These are phyloP conservation scores for Stegodyphus mimosarum DNA, from an alignment of 1,140 invertebrate species.

Conservation along the genomic window DNA sequence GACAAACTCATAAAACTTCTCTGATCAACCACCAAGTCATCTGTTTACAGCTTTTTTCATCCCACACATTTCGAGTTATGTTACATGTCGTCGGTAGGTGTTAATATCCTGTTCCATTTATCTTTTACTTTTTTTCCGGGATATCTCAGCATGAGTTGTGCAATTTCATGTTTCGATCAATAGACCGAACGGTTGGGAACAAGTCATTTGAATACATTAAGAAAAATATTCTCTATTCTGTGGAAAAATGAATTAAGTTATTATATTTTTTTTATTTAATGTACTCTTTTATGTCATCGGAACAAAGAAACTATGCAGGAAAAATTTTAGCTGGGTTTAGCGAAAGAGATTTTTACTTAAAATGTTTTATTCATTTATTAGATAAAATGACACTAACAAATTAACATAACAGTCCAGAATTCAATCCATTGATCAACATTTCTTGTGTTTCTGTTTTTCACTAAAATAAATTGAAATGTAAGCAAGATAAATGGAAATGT, in stretches of 20 bases:
- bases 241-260: neutral
- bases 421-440: neutral
- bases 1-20: constrained; percentile 16
- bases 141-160: neutral
- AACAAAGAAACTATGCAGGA: neutral
- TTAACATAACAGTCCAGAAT: neutral
- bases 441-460: too few species aligned
- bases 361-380: neutral
- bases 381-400: neutral
- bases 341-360: neutral
- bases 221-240: neutral
- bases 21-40: constrained; percentile 27
- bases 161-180: constrained; percentile 42
- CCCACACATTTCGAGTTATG: neutral
- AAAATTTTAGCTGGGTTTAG: neutral
- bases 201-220: constrained; percentile 50
- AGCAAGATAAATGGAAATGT: too few species aligned
- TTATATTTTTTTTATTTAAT: neutral
- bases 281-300: neutral
- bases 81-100: constrained; percentile 25
- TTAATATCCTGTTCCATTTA: constrained; percentile 29
- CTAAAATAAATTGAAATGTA: too few species aligned
- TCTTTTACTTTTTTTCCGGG: neutral
- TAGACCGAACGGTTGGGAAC: constrained; percentile 40
- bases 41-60: constrained; percentile 2